A percentile compares a stretch with the other conserved stretches of the same genome.
These are phyloP conservation scores for Fistularia tabacaria DNA, from an alignment of 2,797 vertebrate species.

Conservation along the genomic window DNA sequence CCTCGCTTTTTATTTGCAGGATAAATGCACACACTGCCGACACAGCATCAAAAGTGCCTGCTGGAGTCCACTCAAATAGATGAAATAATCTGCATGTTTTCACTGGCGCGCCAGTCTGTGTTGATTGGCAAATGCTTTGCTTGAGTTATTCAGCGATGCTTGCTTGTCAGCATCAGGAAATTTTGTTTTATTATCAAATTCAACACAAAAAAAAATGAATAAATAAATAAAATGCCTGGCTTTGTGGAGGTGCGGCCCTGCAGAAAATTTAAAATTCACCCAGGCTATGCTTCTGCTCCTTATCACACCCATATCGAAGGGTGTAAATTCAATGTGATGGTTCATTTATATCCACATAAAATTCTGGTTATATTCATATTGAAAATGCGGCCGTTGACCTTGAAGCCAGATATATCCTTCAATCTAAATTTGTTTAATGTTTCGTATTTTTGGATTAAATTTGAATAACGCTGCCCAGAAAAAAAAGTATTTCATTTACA, in stretches of 20 bases:
- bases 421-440: too few relatives aligned
- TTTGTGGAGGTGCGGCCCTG: constrained; percentile 37
- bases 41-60: constrained; percentile 57
- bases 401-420: too few relatives aligned
- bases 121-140: constrained; percentile 66
- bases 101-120: constrained; percentile 52
- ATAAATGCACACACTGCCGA: constrained; percentile 53
- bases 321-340: background rate
- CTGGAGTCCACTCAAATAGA: constrained; percentile 68
- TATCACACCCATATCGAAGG: too few relatives aligned
- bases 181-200: constrained; percentile 46
- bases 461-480: too few relatives aligned
- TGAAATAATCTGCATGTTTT: constrained; percentile 70
- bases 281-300: constrained; percentile 6
- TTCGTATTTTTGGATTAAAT: too few relatives aligned
- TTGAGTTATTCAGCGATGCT: constrained; percentile 65
- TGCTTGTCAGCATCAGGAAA: constrained; percentile 54
- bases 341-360: background rate
- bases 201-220: constrained; percentile 40
- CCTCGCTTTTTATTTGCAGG: constrained; percentile 56
- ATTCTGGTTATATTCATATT: background rate
- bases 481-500: too few relatives aligned
- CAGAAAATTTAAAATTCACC: constrained; percentile 25
- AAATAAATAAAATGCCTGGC: constrained; percentile 2
- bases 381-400: too few relatives aligned